phyloP scores from a whole-genome alignment of 2,113 vertebrate species.

The Scytalopus superciliaris region DNA sequence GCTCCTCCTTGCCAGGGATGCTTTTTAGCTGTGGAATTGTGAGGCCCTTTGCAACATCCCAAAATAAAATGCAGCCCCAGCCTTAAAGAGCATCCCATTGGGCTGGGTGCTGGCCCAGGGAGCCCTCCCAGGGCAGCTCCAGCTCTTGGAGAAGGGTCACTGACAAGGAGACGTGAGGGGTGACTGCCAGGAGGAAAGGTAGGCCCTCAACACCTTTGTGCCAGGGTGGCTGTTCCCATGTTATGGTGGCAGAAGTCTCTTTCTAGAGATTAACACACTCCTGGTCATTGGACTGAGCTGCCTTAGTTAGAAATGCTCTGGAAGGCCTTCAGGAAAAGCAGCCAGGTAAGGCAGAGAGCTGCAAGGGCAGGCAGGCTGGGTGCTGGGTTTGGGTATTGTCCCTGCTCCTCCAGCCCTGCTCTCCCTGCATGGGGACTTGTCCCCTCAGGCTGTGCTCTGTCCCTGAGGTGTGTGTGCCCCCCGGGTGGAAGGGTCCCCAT shows the following conservation, averaged over 20 bases:
- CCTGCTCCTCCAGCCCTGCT: background rate
- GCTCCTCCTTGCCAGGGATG: slow-evolving; percentile 9
- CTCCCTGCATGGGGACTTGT: fast-evolving
- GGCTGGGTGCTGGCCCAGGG: background rate
- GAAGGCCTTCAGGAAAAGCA: background rate
- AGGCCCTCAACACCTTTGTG: background rate
- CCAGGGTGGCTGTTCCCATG: background rate
- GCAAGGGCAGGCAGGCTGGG: background rate
- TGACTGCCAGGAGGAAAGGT: background rate
- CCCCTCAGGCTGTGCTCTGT: background rate
- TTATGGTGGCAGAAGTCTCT: background rate
- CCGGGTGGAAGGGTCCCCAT: background rate
- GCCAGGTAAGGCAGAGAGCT: background rate
- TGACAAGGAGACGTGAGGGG: background rate
- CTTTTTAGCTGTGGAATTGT: background rate
- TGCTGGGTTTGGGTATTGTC: background rate
- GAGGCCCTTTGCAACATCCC: background rate
- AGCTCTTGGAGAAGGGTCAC: background rate
- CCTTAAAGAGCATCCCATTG: background rate
- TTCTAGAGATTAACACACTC: background rate
- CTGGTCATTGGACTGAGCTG: background rate
- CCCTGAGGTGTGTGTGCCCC: background rate
- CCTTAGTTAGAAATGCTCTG: background rate
- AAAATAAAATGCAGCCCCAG: background rate
- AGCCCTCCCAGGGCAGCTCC: background rate